Conservation (phyloP, 2,888 invertebrate genomes). For the Cyclophora punctaria region DNA sequence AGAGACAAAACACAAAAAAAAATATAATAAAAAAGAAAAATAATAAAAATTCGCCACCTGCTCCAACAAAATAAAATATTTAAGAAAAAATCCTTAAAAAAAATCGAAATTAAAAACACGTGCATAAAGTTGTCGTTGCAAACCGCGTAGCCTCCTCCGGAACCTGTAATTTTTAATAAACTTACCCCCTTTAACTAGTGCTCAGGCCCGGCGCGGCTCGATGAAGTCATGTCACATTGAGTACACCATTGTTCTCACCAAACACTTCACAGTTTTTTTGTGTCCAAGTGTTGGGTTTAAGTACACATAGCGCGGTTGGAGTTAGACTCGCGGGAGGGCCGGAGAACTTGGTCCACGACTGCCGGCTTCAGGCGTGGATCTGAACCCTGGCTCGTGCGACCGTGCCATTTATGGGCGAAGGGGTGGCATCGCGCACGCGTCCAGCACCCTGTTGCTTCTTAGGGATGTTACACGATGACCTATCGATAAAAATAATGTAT, state of each 20-base stretch:
- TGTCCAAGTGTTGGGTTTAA: conserved; percentile 23
- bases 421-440: conserved; percentile 70
- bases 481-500: conserved; percentile 29
- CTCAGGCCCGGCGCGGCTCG: conserved; percentile 32
- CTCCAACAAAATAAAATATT: no score
- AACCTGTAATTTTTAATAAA: background rate
- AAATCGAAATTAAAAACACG: no score
- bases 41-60: no score
- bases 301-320: conserved; percentile 41
- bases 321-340: conserved; percentile 22
- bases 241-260: conserved; percentile 34
- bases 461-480: conserved; percentile 26
- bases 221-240: conserved; percentile 35
- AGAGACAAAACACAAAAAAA: no score
- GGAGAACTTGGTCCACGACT: conserved; percentile 33
- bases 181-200: conserved; percentile 47
- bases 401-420: conserved; percentile 46
- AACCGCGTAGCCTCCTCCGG: no score
- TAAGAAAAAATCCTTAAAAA: no score
- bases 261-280: conserved; percentile 33
- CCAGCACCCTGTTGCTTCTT: conserved; percentile 72
- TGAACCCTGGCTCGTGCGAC: conserved; percentile 46
- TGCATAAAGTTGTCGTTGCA: no score
- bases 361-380: conserved; percentile 46
- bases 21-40: no score